Evolutionary conservation across 2,888 invertebrate species (phyloP).

Genomic region (Cantharis rufa): DNA sequence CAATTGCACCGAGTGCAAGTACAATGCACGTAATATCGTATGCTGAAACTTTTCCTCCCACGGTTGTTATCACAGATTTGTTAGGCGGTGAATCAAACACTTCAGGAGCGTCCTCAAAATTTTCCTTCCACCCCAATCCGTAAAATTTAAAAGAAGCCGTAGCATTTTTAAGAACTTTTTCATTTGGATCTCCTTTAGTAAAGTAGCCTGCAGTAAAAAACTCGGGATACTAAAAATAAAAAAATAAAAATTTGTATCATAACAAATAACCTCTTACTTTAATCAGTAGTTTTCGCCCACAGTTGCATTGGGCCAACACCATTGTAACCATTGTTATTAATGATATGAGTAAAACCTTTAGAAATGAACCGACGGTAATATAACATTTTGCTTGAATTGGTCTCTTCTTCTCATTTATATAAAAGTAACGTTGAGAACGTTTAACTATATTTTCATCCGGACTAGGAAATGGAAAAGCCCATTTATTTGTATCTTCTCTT

Average conservation of each 20-base stretch:
- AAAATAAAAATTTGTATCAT: constrained; percentile 16
- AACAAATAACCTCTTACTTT: constrained; percentile 54
- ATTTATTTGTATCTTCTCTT: background rate
- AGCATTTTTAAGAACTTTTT: constrained; percentile 63
- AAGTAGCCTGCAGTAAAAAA: constrained; percentile 76
- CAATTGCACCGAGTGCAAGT: constrained; percentile 73
- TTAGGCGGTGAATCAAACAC: constrained; percentile 64
- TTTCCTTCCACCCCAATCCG: constrained; percentile 79
- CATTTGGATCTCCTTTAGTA: constrained; percentile 64
- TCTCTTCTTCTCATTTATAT: constrained; percentile 66
- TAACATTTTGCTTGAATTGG: constrained; percentile 83
- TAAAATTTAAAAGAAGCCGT: constrained; percentile 71
- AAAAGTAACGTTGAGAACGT: constrained; percentile 78
- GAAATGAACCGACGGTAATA: constrained; percentile 55
- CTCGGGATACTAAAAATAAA: constrained; percentile 35
- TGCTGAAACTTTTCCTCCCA: constrained; percentile 74
- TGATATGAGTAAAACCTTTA: constrained; percentile 57
- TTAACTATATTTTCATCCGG: constrained; percentile 81
- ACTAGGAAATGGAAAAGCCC: constrained; percentile 71
- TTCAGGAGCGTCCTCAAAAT: constrained; percentile 61
- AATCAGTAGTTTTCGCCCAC: constrained; percentile 68
- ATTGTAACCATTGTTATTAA: constrained; percentile 66
- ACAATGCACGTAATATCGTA: constrained; percentile 82
- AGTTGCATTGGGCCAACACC: constrained; percentile 62
- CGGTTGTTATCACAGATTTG: constrained; percentile 68